These are phyloP conservation scores for Netelia inedita DNA, from an alignment of 2,888 invertebrate species.

Conservation along the genomic window DNA sequence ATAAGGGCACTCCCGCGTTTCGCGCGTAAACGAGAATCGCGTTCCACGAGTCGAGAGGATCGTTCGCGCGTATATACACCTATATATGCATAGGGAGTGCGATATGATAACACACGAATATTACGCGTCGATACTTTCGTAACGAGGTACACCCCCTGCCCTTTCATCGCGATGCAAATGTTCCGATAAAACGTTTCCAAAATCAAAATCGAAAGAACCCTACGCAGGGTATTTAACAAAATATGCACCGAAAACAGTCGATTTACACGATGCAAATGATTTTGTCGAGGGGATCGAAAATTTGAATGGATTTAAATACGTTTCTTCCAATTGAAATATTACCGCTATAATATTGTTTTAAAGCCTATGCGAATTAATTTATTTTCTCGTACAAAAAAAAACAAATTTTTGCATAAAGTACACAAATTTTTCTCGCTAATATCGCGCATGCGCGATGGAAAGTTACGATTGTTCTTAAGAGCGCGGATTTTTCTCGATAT, in stretches of 20 bases:
- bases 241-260: not conserved
- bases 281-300: too few species aligned
- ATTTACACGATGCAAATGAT: not conserved
- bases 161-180: slow-evolving; percentile 20
- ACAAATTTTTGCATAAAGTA: not conserved
- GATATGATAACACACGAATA: slow-evolving; percentile 29
- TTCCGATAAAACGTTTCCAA: slow-evolving; percentile 17
- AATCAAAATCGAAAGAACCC: slow-evolving; percentile 31
- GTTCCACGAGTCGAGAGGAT: slow-evolving; percentile 3
- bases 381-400: not conserved
- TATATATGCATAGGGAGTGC: not conserved
- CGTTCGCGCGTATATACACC: slow-evolving; percentile 24
- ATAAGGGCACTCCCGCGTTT: slow-evolving; percentile 53
- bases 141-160: slow-evolving; percentile 16
- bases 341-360: not conserved
- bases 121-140: not conserved
- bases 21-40: slow-evolving; percentile 51
- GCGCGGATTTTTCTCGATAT: not conserved
- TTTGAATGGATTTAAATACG: not conserved
- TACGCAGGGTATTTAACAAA: not conserved
- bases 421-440: too few species aligned
- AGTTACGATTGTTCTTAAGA: too few species aligned
- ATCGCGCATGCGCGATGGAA: too few species aligned
- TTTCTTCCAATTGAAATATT: not conserved
- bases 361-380: not conserved